Percentiles rank a stretch among this genome's conserved stretches.
These are phyloP conservation scores for Cataglyphis livida DNA, from an alignment of 2,888 invertebrate genomes.

Conservation along the genomic window DNA sequence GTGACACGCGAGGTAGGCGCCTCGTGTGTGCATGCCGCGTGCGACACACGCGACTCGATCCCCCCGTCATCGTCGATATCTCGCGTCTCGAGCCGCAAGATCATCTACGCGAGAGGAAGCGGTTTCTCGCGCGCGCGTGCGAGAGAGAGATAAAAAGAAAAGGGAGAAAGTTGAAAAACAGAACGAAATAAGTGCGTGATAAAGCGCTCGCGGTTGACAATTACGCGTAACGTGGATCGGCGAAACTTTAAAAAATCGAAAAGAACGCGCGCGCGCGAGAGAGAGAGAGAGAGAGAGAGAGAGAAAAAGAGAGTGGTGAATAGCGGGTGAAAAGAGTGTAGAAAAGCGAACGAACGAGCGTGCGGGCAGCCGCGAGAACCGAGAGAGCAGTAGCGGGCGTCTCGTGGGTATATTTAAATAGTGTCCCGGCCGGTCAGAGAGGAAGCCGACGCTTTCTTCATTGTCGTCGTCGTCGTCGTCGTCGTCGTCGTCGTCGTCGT, in stretches of 20 bases:
- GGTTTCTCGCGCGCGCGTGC: constrained; percentile 43
- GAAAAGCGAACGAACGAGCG: constrained; percentile 34
- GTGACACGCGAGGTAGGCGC: constrained; percentile 73
- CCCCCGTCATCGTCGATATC: constrained; percentile 63
- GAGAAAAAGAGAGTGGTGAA: constrained; percentile 9
- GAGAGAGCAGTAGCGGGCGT: constrained; percentile 34
- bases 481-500: constrained; percentile 5
- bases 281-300: not conserved
- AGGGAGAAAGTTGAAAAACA: not conserved
- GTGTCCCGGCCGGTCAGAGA: constrained; percentile 72
- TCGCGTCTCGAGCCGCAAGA: constrained; percentile 59
- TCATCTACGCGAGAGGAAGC: constrained; percentile 34
- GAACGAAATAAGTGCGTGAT: not conserved
- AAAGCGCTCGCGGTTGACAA: constrained; percentile 27
- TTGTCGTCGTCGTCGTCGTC: constrained; percentile 49
- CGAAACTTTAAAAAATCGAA: constrained; percentile 9
- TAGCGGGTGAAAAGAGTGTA: constrained; percentile 12
- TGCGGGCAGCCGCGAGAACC: constrained; percentile 37
- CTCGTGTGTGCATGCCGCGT: constrained; percentile 73
- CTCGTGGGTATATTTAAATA: constrained; percentile 75
- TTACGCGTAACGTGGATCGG: constrained; percentile 7
- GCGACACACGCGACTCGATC: constrained; percentile 73
- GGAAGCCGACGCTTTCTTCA: constrained; percentile 66
- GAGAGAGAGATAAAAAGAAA: constrained; percentile 4
- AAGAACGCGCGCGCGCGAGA: constrained; percentile 14